phyloP scores from a whole-genome alignment of 2,113 vertebrate species.

The Gadus chalcogrammus region DNA sequence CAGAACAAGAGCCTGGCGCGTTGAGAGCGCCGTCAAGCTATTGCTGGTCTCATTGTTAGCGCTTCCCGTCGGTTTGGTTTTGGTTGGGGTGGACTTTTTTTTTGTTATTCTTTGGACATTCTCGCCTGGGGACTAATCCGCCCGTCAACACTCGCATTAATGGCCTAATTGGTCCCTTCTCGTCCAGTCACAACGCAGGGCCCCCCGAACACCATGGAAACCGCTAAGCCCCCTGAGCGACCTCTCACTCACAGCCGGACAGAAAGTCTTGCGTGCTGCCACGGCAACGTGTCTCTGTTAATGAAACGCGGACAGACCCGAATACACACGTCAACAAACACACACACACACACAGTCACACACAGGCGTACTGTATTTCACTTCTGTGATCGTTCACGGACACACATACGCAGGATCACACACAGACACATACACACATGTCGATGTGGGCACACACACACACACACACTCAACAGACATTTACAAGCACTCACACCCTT shows the following conservation, averaged over 20 bases:
- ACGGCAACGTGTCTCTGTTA: neutral
- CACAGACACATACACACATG: too few species aligned
- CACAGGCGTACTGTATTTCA: too few species aligned
- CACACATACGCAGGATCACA: too few species aligned
- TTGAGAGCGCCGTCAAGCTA: slow-evolving; percentile 47
- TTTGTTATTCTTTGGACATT: slow-evolving; percentile 21
- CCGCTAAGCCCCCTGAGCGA: slow-evolving; percentile 59
- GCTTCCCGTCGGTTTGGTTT: slow-evolving; percentile 58
- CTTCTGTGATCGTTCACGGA: too few species aligned
- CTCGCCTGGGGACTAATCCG: slow-evolving; percentile 62
- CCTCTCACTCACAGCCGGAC: slow-evolving; percentile 42
- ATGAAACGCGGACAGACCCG: slow-evolving; percentile 3
- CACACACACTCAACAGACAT: too few species aligned
- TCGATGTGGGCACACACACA: too few species aligned
- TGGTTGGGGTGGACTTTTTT: neutral
- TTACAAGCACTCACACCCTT: too few species aligned
- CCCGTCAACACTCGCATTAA: slow-evolving; percentile 71
- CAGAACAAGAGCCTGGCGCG: slow-evolving; percentile 19
- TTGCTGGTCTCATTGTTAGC: slow-evolving; percentile 64
- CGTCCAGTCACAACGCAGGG: slow-evolving; percentile 63
- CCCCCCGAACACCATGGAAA: slow-evolving; percentile 51
- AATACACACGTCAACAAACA: too few species aligned
- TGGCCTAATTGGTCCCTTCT: slow-evolving; percentile 70
- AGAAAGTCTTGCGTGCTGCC: slow-evolving; percentile 46
- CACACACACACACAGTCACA: too few species aligned